Conservation (phyloP, 2,888 invertebrate species). For the Falcaria lacertinaria region DNA sequence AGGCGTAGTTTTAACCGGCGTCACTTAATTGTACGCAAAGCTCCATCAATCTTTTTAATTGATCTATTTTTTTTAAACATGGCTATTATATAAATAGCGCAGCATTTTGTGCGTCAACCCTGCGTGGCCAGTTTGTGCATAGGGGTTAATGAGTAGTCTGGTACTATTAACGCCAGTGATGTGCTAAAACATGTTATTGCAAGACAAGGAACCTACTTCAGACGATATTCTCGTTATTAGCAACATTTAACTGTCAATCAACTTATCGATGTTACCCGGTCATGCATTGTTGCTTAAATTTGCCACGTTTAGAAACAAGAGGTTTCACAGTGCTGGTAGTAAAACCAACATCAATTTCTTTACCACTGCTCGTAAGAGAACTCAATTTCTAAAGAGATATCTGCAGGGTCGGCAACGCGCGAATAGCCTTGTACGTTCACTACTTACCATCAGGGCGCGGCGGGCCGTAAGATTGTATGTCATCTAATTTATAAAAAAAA, state of each 20-base stretch:
- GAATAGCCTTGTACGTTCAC: no score
- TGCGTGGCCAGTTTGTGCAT: conserved; percentile 15
- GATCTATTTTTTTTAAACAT: no score
- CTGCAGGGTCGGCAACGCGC: no score
- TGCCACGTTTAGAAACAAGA: background rate
- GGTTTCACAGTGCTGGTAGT: background rate
- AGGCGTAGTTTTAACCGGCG: no score
- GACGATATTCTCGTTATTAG: background rate
- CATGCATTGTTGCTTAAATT: background rate
- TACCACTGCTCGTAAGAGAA: background rate
- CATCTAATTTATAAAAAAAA: no score
- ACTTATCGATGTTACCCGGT: conserved; percentile 3
- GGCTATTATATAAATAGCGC: no score
- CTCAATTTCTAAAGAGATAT: no score
- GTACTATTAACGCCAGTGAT: conserved; percentile 16
- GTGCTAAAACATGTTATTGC: conserved; percentile 13
- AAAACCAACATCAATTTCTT: background rate
- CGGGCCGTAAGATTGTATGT: no score
- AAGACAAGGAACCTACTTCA: conserved; percentile 10
- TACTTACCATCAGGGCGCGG: no score
- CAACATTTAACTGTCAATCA: background rate
- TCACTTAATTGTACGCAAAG: no score
- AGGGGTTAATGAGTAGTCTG: conserved; percentile 25
- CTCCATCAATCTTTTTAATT: no score
- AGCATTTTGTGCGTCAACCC: conserved; percentile 13